phyloP scores from a whole-genome alignment of 2,797 vertebrate species.

The Enteromius treurensis region DNA sequence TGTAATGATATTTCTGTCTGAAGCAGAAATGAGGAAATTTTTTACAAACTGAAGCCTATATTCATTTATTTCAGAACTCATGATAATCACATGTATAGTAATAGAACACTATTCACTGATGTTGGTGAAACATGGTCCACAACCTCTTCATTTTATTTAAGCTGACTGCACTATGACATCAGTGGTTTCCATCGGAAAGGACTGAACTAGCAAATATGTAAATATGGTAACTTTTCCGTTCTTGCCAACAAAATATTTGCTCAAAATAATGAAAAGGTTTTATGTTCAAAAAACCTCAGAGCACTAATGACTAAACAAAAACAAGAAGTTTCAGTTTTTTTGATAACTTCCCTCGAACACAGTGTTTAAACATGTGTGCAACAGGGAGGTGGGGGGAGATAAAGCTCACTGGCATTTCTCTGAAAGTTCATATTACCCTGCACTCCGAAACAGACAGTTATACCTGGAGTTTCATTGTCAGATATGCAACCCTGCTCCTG shows the following conservation, averaged over 20 bases:
- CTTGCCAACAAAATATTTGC: neutral
- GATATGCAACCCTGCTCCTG: constrained; percentile 71
- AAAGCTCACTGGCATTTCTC: constrained; percentile 65
- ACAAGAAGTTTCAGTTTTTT: constrained; percentile 24
- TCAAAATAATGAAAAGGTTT: neutral
- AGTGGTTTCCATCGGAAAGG: neutral
- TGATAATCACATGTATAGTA: neutral
- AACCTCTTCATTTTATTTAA: neutral
- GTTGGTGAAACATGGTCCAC: neutral
- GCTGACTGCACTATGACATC: no score
- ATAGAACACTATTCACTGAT: neutral
- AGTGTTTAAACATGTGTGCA: constrained; percentile 61
- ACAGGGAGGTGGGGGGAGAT: constrained; percentile 61
- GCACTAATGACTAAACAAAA: constrained; percentile 25
- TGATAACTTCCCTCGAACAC: constrained; percentile 66
- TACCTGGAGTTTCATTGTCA: constrained; percentile 56
- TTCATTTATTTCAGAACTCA: neutral
- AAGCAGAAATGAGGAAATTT: neutral
- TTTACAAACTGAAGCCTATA: neutral
- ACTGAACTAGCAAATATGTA: neutral
- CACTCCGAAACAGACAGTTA: constrained; percentile 50
- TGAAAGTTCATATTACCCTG: constrained; percentile 60
- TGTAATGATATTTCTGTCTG: constrained; percentile 9
- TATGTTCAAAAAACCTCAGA: neutral
- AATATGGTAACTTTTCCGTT: neutral